Base-by-base conservation (phyloP, 2,888 invertebrate genomes). In the Eristalis arbustorum region DNA sequence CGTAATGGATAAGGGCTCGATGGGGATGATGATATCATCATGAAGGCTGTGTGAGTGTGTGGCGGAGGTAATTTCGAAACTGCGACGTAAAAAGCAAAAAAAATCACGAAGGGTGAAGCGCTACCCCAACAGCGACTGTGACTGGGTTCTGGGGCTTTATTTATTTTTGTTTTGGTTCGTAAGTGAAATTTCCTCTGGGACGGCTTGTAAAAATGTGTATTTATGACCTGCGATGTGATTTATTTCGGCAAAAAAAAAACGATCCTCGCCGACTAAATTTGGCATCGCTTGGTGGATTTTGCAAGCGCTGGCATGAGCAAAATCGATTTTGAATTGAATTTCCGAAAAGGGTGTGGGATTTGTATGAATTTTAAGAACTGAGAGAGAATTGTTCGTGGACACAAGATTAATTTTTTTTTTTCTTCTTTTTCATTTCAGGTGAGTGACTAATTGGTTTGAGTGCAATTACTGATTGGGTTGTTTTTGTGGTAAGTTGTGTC, bases 1-100 rank as follows among this genome's bases (percentile, higher is more conserved):
- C n/a, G n/a, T n/a, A n/a, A 42, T n/a, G 31, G 18, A 56, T 40
- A 11, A 3, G n/a, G 28, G 14, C 22, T 49, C 10, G 62, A 6
- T 49, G 25, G 28, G 69, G 63, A 69, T 64, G 40, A 71, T 78
- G 78, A 71, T 73, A 62, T 73, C 73, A 62, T 31, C 49, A 11
- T 40, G 13, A 37, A 37, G 37, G 37, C 37, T 13, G 66, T 31
- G 25, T 59, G 0, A 23, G 31, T 22, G 18, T 37, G 37, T 56
- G n/a, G 40, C 68, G 67, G 62, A 62, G 80, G 80, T 74, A 68
- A 68, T 73, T 67, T 73, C 63, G 57, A 28, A 80, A 80, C 56
- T 80, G 73, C 80, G 80, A 63, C 73, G 80, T 68, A 57, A 68
- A 79, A 66, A 62, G n/a, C n/a, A 66, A 18, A n/a, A n/a, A 37